Evolutionary conservation across 2,888 invertebrate species (phyloP).

Genomic region (Amiota minor): DNA sequence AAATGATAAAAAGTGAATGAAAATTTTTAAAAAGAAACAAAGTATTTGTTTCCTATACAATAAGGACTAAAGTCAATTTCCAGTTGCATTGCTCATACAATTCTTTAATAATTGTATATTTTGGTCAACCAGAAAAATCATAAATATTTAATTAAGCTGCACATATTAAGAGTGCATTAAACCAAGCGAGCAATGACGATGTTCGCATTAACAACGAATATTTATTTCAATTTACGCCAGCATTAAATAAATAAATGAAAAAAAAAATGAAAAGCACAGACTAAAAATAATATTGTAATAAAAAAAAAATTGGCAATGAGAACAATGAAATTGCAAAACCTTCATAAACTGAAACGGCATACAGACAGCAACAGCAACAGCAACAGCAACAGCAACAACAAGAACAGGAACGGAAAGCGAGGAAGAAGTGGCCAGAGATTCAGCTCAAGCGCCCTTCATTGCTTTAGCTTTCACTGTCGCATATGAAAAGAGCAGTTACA

Average conservation of each 20-base stretch:
- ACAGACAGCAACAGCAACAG: constrained; percentile 33
- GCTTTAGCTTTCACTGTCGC: too few relatives aligned
- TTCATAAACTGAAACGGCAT: constrained; percentile 9
- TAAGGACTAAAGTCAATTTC: too few relatives aligned
- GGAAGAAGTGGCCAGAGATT: too few relatives aligned
- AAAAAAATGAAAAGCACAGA: constrained; percentile 41
- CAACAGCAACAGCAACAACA: neutral
- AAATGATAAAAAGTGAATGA: too few relatives aligned
- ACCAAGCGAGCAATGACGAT: constrained; percentile 38
- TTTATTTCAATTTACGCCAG: constrained; percentile 24
- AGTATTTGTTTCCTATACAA: too few relatives aligned
- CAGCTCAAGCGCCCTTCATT: too few relatives aligned
- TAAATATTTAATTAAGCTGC: constrained; percentile 63
- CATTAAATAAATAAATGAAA: constrained; percentile 50
- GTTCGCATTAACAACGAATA: constrained; percentile 31
- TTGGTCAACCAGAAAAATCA: constrained; percentile 29
- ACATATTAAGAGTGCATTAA: constrained; percentile 65
- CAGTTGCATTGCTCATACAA: too few relatives aligned
- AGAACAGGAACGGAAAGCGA: neutral
- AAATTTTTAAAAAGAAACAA: too few relatives aligned
- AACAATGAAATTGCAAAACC: too few relatives aligned
- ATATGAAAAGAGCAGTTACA: too few relatives aligned
- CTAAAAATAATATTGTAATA: constrained; percentile 41
- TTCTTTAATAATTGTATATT: neutral
- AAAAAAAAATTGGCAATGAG: constrained; percentile 43